A percentile compares a stretch with the other conserved stretches of the same genome.
Conservation (phyloP, 2,888 invertebrate genomes). For the Standfussiana lucernea region DNA sequence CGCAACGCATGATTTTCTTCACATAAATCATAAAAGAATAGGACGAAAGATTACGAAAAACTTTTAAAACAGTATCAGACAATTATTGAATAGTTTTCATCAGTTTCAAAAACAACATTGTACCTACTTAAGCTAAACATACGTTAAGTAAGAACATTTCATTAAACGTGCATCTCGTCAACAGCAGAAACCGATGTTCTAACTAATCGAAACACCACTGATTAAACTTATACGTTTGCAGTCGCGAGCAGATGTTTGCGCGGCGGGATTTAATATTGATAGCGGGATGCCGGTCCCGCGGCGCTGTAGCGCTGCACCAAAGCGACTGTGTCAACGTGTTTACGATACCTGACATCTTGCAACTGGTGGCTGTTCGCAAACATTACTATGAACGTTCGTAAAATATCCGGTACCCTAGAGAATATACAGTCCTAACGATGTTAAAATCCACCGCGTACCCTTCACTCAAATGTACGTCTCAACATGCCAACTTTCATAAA, state of each 20-base stretch:
- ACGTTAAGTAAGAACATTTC: constrained; percentile 32
- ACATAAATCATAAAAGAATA: neutral
- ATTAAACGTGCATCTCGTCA: constrained; percentile 60
- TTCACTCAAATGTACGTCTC: constrained; percentile 84
- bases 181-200: constrained; percentile 62
- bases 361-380: constrained; percentile 69
- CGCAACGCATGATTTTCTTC: neutral
- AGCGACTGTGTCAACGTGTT: constrained; percentile 69
- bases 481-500: constrained; percentile 88
- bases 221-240: constrained; percentile 80
- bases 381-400: constrained; percentile 42
- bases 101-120: neutral
- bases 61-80: neutral
- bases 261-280: constrained; percentile 86
- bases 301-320: constrained; percentile 45
- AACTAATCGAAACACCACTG: constrained; percentile 78
- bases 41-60: neutral
- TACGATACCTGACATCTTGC: constrained; percentile 67
- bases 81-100: neutral
- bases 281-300: constrained; percentile 68
- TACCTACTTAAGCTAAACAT: constrained; percentile 15
- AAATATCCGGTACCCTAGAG: constrained; percentile 65
- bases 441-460: constrained; percentile 79
- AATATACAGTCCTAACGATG: constrained; percentile 69
- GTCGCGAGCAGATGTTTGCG: constrained; percentile 75